Base-by-base conservation (phyloP, 1,140 invertebrate genomes). In the Saccostrea cuccullata region DNA sequence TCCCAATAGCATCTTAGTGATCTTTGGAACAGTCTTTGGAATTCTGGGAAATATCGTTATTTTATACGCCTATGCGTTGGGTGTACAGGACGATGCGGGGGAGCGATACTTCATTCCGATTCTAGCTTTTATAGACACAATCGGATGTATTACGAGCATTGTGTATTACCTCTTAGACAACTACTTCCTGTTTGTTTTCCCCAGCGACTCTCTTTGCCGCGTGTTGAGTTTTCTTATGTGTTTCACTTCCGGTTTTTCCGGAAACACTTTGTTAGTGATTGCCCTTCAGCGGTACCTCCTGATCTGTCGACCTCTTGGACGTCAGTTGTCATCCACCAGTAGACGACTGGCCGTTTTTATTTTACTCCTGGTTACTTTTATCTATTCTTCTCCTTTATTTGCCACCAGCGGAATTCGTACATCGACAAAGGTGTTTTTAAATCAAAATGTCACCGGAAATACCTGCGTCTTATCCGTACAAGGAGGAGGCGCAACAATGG, bases 51-150 rank as follows among this genome's bases (percentile, higher is more conserved):
- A 87, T 36, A 64, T 60, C 20, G 47, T 87, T 13, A 82, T 87
- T 23, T 64, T 87, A 8, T 55, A 84, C 17, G 77, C 84, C n/a
- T 87, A 87, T 56, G 56, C 36, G 15, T 17, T 60, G 13, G 77
- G 55, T 23, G 26, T 83, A 47, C 83, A 84, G 17, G 58, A 58
- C 12, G 26, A 40, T 13, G 36, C 55, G 0, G 86, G 83, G 17
- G 86, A 87, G 56, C 40, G 86, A 60, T 87, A 67, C 30, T 87
- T 87, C 58, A 83, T 87, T 15, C 86, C 86, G 0, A 5, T 87
- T 2, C 11, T 87, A 20, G 82, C 86, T 0, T 26, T 87, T 17
- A 60, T 84, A 8, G 86, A 87, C n/a, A 23, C 83, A 12, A 6
- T 26, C 2, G 82, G 77, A 83, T 87, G 86, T 47, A 40, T 67